Evolutionary conservation across 2,113 vertebrate genomes (phyloP).

Genomic region (Neotoma lepida): DNA sequence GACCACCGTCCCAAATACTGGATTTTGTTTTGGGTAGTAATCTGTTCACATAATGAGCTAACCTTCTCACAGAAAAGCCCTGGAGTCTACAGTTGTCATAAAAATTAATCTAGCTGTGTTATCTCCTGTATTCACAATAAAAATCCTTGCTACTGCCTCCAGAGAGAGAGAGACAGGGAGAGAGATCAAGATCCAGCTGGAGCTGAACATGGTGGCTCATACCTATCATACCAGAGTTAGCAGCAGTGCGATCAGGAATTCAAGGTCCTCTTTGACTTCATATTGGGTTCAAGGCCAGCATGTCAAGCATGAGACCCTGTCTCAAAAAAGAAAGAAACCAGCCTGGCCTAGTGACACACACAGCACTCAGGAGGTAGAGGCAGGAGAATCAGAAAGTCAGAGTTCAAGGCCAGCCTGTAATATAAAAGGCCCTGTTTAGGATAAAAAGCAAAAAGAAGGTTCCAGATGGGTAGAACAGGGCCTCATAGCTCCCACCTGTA

Average conservation of each 20-base stretch:
- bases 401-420: neutral
- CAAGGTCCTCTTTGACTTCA: neutral
- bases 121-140: constrained; percentile 68
- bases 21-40: neutral
- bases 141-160: constrained; percentile 54
- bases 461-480: neutral
- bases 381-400: neutral
- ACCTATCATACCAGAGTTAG: neutral
- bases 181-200: neutral
- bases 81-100: neutral
- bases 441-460: neutral
- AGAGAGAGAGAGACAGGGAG: neutral
- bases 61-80: constrained; percentile 9
- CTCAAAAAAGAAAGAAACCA: neutral
- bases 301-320: neutral
- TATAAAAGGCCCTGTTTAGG: neutral
- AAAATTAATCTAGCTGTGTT: constrained; percentile 61
- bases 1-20: neutral
- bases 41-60: neutral
- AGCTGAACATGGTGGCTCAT: neutral
- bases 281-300: neutral
- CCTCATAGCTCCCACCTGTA: neutral
- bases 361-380: neutral
- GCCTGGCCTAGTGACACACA: neutral
- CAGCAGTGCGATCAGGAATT: neutral